Base-by-base conservation (phyloP, 2,888 invertebrate genomes). In the Latheticus oryzae region DNA sequence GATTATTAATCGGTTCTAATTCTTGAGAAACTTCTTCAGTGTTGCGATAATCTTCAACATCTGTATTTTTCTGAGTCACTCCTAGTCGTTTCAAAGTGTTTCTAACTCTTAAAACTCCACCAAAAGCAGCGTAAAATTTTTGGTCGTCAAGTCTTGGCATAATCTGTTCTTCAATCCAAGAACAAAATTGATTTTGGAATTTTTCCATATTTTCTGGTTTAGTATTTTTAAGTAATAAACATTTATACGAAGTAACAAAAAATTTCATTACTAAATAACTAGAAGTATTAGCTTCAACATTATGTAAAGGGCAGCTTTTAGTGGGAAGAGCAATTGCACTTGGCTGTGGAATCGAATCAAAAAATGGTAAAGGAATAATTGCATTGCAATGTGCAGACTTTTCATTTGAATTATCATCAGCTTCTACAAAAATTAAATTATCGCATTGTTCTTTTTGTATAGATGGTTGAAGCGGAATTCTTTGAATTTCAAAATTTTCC, bases 291-390 rank as follows among this genome's bases (percentile, higher is more conserved):
- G 69, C 65, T 55, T 72, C 71, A n/a, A 58, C 30, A 16, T 83
- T 83, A 16, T 83, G 74, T 30, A 88, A 72, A 12, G 80, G 77
- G 47, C 79, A 76, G 5, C 76, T 73, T 52, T 63, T 84, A 42
- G 87, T 80, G 0, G 88, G 88, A 12, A 88, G 66, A 40, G 87
- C 87, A 67, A 88, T 83, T n/a, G 82, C 79, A 19, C 79, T 78
- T 0, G 83, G 80, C n/a, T 78, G 71, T 1, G 70, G 66, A 30
- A 81, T 78, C 75, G 86, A 84, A 65, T 85, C 84, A 23, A 88
- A 80, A 59, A 81, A 81, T 0, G 88, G 88, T 24, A 85, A 72
- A 0, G 86, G 85, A 32, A 85, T 74, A 12, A 70, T 62, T 11
- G 70, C 61, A 21, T 59, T 53, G 37, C 35, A 33, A 13, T 30